A percentile compares a stretch with the other conserved stretches of the same genome.
Conservation (phyloP, 2,113 vertebrate species). For the Microtus montanus region DNA sequence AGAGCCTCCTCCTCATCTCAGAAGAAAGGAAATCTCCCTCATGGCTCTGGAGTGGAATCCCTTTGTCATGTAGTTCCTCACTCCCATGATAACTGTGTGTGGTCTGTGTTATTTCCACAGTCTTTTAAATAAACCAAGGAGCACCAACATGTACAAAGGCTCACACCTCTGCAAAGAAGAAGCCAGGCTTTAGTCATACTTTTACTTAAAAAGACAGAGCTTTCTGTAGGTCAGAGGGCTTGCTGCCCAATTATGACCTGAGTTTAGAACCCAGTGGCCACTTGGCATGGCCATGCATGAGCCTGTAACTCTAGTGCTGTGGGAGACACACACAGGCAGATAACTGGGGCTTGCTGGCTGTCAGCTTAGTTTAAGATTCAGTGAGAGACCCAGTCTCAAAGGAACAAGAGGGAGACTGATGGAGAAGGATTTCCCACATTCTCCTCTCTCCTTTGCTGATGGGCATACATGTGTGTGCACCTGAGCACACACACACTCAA, state of each 20-base stretch:
- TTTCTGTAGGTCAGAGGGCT: not conserved
- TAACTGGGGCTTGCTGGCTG: not conserved
- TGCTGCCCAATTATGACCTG: not conserved
- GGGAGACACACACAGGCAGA: no score
- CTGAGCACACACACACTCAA: not conserved
- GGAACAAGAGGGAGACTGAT: not conserved
- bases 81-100: not conserved
- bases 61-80: not conserved
- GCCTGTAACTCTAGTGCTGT: not conserved
- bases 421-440: not conserved
- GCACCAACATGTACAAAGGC: not conserved
- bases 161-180: not conserved
- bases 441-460: not conserved
- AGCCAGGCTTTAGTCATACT: not conserved
- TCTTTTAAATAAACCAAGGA: conserved; percentile 18
- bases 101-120: not conserved
- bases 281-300: not conserved
- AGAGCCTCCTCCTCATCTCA: not conserved
- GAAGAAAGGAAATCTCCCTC: not conserved
- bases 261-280: not conserved
- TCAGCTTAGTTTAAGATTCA: not conserved
- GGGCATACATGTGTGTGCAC: not conserved
- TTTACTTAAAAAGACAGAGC: not conserved
- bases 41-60: not conserved
- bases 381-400: not conserved